A percentile compares a stretch with the other conserved stretches of the same genome.
Evolutionary conservation across 2,113 vertebrate genomes (phyloP).

Genomic region (Amphilophus citrinellus): DNA sequence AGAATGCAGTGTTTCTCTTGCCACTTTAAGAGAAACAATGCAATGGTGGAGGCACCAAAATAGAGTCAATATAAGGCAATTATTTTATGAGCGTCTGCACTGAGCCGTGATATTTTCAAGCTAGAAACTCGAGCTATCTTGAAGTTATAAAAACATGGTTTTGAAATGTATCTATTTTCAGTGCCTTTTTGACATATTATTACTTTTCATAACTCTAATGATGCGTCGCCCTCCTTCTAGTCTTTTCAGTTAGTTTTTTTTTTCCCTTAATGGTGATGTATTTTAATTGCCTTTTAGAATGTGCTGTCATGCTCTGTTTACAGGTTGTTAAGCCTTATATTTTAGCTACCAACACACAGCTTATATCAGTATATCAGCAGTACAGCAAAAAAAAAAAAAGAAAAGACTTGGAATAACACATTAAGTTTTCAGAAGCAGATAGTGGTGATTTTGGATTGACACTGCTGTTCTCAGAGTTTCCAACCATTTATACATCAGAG

Average conservation of each 20-base stretch:
- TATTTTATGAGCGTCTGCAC: background rate
- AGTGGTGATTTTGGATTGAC: background rate
- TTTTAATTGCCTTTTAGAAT: constrained; percentile 8
- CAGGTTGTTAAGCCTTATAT: background rate
- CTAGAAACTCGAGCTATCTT: constrained; percentile 31
- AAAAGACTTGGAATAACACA: background rate
- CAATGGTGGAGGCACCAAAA: background rate
- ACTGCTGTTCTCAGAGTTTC: background rate
- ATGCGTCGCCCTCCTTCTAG: background rate
- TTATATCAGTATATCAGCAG: background rate
- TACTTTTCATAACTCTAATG: background rate
- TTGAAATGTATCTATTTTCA: constrained; percentile 6
- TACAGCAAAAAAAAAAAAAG: background rate
- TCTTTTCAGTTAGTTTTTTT: background rate
- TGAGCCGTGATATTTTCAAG: constrained; percentile 32
- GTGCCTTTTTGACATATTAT: constrained; percentile 7
- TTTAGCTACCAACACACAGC: background rate
- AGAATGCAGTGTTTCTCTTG: background rate
- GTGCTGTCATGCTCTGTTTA: background rate
- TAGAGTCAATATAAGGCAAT: background rate
- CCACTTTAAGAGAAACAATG: background rate
- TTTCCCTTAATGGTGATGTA: background rate
- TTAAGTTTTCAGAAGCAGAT: background rate
- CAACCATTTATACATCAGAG: constrained; percentile 14
- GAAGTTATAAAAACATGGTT: background rate